A percentile compares a stretch with the other conserved stretches of the same genome.
Conservation (phyloP, 2,113 vertebrate species). For the Brachionichthys hirsutus region DNA sequence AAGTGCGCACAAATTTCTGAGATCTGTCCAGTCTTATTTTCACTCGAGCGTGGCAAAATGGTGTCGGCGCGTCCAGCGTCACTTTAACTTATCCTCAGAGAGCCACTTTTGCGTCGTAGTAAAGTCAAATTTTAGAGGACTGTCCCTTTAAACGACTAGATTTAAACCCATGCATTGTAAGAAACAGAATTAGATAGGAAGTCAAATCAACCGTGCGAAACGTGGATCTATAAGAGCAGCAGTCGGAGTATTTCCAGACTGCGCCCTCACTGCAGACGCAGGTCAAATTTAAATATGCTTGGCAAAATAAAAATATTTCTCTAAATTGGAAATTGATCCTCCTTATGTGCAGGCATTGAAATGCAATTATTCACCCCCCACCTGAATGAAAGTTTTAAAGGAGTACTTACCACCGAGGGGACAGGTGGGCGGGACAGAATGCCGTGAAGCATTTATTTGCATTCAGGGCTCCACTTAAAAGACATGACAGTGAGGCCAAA, state of each 20-base stretch:
- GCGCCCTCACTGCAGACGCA: conserved; percentile 55
- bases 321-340: conserved; percentile 33
- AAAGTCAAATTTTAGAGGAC: conserved; percentile 67
- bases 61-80: too few species aligned
- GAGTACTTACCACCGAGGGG: conserved; percentile 74
- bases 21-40: not conserved
- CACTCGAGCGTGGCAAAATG: not conserved
- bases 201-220: conserved; percentile 68
- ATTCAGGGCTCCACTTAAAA: conserved; percentile 74
- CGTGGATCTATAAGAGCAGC: conserved; percentile 76
- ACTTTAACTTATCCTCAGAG: not conserved
- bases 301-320: conserved; percentile 29
- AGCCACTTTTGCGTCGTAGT: too few species aligned
- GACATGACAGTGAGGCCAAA: conserved; percentile 71
- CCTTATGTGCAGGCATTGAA: conserved; percentile 61
- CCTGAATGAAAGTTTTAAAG: conserved; percentile 74
- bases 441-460: conserved; percentile 72
- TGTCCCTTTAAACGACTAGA: conserved; percentile 57
- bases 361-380: conserved; percentile 69
- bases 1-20: conserved; percentile 50
- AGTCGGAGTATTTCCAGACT: conserved; percentile 60
- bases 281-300: conserved; percentile 32
- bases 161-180: conserved; percentile 69
- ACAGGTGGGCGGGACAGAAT: conserved; percentile 72
- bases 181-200: conserved; percentile 63